Percentiles rank a stretch among this genome's conserved stretches.
phyloP scores from a whole-genome alignment of 1,140 invertebrate genomes.

The Drosophila aff. region DNA sequence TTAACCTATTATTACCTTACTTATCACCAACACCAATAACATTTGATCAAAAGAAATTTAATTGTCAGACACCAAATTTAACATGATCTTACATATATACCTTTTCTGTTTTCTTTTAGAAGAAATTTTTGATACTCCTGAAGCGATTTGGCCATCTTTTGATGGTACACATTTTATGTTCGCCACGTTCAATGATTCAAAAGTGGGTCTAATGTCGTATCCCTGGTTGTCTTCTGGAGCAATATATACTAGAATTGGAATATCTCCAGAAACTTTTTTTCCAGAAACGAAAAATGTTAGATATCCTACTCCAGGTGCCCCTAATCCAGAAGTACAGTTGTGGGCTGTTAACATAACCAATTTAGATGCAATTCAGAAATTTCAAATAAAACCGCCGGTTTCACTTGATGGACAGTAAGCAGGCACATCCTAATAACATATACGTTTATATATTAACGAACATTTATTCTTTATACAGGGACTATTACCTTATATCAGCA shows the following conservation, averaged over 20 bases:
- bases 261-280: constrained; percentile 86
- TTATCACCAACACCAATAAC: no score
- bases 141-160: constrained; percentile 93
- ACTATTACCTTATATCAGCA: constrained; percentile 96
- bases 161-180: constrained; percentile 93
- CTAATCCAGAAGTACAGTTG: constrained; percentile 92
- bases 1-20: no score
- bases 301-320: constrained; percentile 93
- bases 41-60: no score
- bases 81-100: neutral
- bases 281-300: constrained; percentile 91
- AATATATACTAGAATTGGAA: constrained; percentile 85
- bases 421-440: neutral
- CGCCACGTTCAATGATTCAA: constrained; percentile 94
- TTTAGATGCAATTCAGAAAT: constrained; percentile 87
- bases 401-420: constrained; percentile 90
- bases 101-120: constrained; percentile 86
- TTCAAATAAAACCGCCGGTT: constrained; percentile 89
- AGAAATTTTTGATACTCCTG: constrained; percentile 90
- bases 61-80: no score
- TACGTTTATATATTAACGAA: neutral
- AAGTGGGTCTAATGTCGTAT: constrained; percentile 90
- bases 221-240: constrained; percentile 89
- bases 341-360: constrained; percentile 93
- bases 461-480: constrained; percentile 86